Conservation (phyloP, 2,888 invertebrate genomes). For the Spatulosminthurus flaviceps region DNA sequence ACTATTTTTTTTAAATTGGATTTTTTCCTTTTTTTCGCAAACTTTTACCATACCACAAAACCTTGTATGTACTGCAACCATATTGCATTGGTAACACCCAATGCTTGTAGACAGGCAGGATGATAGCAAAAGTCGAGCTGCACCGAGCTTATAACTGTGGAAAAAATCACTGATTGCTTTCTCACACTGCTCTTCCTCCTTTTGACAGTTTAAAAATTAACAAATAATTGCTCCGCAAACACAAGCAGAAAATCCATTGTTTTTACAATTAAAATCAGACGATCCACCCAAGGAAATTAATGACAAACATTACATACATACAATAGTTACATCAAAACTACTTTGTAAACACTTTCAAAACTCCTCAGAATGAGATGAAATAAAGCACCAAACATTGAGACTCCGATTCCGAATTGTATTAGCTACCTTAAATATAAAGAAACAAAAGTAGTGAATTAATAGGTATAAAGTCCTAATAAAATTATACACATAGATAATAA, state of each 20-base stretch:
- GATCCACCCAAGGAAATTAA: conserved; percentile 14
- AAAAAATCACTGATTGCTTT: too few relatives aligned
- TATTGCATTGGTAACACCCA: too few relatives aligned
- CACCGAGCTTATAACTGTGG: too few relatives aligned
- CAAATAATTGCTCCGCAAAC: not conserved
- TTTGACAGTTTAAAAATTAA: not conserved
- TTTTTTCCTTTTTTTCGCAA: too few relatives aligned
- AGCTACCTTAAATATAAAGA: conserved; percentile 15
- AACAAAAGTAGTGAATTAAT: not conserved
- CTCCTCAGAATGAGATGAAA: not conserved
- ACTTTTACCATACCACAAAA: too few relatives aligned
- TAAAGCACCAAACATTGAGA: conserved; percentile 24
- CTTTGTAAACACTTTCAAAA: not conserved
- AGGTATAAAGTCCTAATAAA: not conserved
- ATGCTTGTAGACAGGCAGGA: too few relatives aligned
- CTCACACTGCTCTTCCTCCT: not conserved
- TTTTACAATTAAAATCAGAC: conserved; percentile 8
- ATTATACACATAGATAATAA: not conserved
- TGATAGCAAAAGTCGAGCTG: too few relatives aligned
- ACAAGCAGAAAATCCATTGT: not conserved
- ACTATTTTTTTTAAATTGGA: too few relatives aligned
- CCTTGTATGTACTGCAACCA: too few relatives aligned
- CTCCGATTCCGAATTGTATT: conserved; percentile 38
- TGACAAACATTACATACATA: not conserved
- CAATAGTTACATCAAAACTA: too few relatives aligned